A percentile compares a stretch with the other conserved stretches of the same genome.
phyloP scores from a whole-genome alignment of 35 echinoderm and acorn worm species.

The Lytechinus pictus region DNA sequence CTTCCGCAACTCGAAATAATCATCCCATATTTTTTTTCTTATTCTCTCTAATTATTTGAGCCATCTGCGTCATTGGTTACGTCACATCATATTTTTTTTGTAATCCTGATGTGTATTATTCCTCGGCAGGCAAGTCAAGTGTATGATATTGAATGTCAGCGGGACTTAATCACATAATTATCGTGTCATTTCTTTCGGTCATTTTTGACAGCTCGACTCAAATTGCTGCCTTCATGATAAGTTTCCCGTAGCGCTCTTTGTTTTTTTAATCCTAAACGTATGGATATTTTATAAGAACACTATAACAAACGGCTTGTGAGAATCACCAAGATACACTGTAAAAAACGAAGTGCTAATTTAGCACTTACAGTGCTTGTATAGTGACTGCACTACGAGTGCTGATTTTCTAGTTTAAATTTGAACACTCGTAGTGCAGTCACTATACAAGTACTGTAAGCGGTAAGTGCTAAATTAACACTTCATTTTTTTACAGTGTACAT shows the following conservation, averaged over 20 bases:
- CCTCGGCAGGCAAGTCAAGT: not conserved
- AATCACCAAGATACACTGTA: not conserved
- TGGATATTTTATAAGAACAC: not conserved
- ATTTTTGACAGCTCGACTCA: not conserved
- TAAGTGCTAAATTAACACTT: too few species aligned
- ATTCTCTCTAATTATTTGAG: not conserved
- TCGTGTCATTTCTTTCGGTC: not conserved
- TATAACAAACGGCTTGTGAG: not conserved
- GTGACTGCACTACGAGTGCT: too few species aligned
- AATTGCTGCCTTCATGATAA: not conserved
- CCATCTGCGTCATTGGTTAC: not conserved
- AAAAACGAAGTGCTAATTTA: too few species aligned
- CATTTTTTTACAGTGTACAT: too few species aligned
- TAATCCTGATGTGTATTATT: not conserved
- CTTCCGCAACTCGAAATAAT: not conserved
- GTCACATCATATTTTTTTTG: not conserved
- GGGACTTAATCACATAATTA: slow-evolving; percentile 3
- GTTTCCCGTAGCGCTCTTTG: too few species aligned
- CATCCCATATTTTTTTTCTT: not conserved
- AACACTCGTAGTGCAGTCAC: too few species aligned
- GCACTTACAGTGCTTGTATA: too few species aligned
- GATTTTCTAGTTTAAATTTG: too few species aligned
- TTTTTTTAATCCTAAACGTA: not conserved
- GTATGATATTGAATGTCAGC: not conserved
- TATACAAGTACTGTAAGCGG: too few species aligned